Evolutionary conservation across 2,888 invertebrate species (phyloP), one percentile per base, ranked within the genome.

Genomic region (Chrysolina americana): DNA sequence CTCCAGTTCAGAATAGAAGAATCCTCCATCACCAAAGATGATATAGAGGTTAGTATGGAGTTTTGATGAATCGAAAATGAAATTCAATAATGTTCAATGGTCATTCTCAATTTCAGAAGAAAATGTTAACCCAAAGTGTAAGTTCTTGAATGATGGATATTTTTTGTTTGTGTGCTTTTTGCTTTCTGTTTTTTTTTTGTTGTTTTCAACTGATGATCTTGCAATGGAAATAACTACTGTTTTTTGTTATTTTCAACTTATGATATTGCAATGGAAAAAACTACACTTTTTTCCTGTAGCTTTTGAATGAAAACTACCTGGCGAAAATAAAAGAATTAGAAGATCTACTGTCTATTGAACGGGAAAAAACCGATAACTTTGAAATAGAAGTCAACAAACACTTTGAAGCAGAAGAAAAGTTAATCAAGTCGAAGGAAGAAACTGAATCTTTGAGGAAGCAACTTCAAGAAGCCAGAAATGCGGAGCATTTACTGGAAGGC

Each of bases 1-100:
- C 90, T 98, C 76, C 94, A 96, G 88, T 98, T 98, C 86, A 91
- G 95, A 73, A 93, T 96, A 78, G 98, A 98, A 89, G 98, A 98
- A 87, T 96, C 96, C 81, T 93, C 95, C 63, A 94, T 98, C 83
- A 93, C 93, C 82, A 96, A 95, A 87, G 94, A 94, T 84, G 98
- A 98, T 87, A 91, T 96, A 80, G 94, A 96, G 92, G 96, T 97
- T 91, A 90, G 88, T 85, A 74, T 48, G 41, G 17, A 6, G 21
- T 62, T 21, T 28, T 56, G 28, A 41, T 11, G 71, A n/a, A 53
- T 50, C 13, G 44, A 5, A 2, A 44, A 13, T 15, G 1, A 44
- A 13, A 21, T 13, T 23, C 21, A 11, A 11, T 21, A 0, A 5
- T 53, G 36, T 53, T 53, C 13, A 23, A 56, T 9, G 13, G 48